Evolutionary conservation across 2,113 vertebrate species (phyloP), one percentile per base, ranked within the genome.

Genomic region (Planiliza haematocheilus): DNA sequence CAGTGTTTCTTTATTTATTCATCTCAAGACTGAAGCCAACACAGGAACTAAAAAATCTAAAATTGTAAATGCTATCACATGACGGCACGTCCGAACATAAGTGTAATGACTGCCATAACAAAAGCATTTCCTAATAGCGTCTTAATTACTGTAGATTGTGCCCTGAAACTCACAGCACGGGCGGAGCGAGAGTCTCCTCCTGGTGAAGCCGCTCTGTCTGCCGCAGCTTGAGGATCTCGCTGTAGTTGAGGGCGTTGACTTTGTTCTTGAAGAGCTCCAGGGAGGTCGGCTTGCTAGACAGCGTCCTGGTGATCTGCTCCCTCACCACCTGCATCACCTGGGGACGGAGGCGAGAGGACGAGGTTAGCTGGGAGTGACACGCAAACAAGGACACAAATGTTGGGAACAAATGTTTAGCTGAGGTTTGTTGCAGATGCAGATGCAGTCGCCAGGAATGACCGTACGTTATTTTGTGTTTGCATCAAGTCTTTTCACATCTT

Each of bases 321-420:
- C 96, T 95, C 10, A 99, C 97, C 84, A 99, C 97, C 82, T 99
- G 97, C 96, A 99, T 96, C 84, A 99, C 98, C 96, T 97, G 86
- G 53, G 42, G 18, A 21, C 7, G 41, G 39, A 8, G 0, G 0
- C 20, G 51, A 16, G 39, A 10, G 58, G 18, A 52, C 2, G 0
- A 7, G 13, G 18, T 43, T n/a, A 60, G 24, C 24, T 10, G 17
- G 16, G 17, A 17, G 46, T 18, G 46, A 18, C 9, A 48, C 4
- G 12, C 3, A 41, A 1, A n/a, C 43, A 17, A 2, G 5, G 16
- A 14, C 13, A 14, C 49, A 34, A 24, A 6, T 16, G 51, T 14
- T 30, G 24, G 24, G 51, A 30, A 30, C 24, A 30, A 30, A 30
- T 30, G 24, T 30, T 30, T 30, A 30, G n/a, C n/a, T n/a, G n/a